Conservation (phyloP, 2,888 invertebrate genomes). For the Harpagoxenus sublaevis region DNA sequence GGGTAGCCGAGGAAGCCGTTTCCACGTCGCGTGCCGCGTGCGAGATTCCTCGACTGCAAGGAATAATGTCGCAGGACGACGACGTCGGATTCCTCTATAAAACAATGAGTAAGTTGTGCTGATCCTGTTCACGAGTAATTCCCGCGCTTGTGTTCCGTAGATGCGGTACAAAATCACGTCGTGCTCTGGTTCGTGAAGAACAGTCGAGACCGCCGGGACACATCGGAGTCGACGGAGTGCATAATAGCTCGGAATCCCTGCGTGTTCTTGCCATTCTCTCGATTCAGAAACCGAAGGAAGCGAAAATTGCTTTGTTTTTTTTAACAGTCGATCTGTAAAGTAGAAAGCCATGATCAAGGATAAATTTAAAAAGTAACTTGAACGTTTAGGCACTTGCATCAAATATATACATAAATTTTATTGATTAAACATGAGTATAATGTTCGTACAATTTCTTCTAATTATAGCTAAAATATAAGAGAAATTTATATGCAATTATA, state of each 20-base stretch:
- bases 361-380: not conserved
- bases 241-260: too few relatives aligned
- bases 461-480: not conserved
- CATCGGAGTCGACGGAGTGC: too few relatives aligned
- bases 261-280: too few relatives aligned
- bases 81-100: constrained; percentile 85
- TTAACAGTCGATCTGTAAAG: not conserved
- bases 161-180: too few relatives aligned
- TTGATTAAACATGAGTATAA: not conserved
- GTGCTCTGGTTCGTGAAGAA: too few relatives aligned
- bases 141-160: too few relatives aligned
- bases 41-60: constrained; percentile 15
- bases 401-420: not conserved
- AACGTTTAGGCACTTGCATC: not conserved
- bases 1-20: not conserved
- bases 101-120: constrained; percentile 84
- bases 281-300: too few relatives aligned
- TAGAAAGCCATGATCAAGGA: not conserved
- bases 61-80: constrained; percentile 84
- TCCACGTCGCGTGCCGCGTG: constrained; percentile 17
- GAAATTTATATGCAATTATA: not conserved
- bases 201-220: too few relatives aligned
- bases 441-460: not conserved
- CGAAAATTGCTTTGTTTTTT: not conserved
- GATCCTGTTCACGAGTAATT: not conserved